Conservation (phyloP, 2,797 vertebrate genomes). For the Girardinus metallicus region DNA sequence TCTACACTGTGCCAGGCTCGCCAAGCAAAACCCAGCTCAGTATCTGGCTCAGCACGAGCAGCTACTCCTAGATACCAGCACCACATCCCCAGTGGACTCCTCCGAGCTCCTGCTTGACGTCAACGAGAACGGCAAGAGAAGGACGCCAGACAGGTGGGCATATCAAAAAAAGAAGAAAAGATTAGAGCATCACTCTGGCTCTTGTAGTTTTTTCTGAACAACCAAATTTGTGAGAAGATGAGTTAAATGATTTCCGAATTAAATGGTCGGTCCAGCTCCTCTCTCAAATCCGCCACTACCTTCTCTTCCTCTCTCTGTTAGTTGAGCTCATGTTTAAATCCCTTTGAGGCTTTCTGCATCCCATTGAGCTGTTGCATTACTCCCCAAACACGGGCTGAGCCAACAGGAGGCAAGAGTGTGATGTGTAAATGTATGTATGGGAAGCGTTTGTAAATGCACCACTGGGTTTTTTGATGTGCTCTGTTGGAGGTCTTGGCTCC, state of each 20-base stretch:
- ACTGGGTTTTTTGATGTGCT: conserved; percentile 61
- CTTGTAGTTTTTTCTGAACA: neutral
- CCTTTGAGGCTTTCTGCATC: conserved; percentile 53
- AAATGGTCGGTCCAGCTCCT: neutral
- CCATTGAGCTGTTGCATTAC: conserved; percentile 23
- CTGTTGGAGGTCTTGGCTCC: conserved; percentile 56
- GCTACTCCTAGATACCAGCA: conserved; percentile 94
- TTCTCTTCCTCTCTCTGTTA: conserved; percentile 28
- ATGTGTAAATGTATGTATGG: conserved; percentile 58
- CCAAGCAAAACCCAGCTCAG: conserved; percentile 98
- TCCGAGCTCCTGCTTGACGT: conserved; percentile 93
- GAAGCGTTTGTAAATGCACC: conserved; percentile 57
- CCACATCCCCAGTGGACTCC: conserved; percentile 92
- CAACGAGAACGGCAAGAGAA: conserved; percentile 87
- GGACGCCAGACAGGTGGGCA: conserved; percentile 77
- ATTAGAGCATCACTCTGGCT: neutral
- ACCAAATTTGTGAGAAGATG: neutral
- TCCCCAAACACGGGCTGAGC: conserved; percentile 51
- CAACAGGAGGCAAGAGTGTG: conserved; percentile 46
- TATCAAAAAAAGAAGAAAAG: neutral
- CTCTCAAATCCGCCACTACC: neutral
- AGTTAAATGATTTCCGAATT: neutral
- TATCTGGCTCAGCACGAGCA: conserved; percentile 98
- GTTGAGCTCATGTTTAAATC: conserved; percentile 61
- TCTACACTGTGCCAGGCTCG: conserved; percentile 94